Conservation (phyloP, 2,888 invertebrate genomes). For the Aporophyla nigra region DNA sequence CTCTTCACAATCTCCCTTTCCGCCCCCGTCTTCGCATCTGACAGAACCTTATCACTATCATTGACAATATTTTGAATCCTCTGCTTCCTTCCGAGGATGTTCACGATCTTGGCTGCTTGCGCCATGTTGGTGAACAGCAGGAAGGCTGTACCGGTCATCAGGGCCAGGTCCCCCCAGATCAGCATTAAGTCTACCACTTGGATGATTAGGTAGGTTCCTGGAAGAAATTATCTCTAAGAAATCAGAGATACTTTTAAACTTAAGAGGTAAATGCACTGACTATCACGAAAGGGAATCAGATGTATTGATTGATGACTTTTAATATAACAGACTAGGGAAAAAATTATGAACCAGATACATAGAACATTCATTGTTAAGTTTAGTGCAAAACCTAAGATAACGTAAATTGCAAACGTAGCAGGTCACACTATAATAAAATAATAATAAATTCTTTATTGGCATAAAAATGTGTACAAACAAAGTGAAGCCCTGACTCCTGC, state of each 20-base stretch:
- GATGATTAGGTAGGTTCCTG: slow-evolving; percentile 85
- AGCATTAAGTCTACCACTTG: slow-evolving; percentile 86
- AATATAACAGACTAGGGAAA: background rate
- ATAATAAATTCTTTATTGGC: too few species aligned
- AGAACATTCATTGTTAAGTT: background rate
- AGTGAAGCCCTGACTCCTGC: too few species aligned
- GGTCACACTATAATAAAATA: too few species aligned
- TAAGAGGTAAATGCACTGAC: background rate
- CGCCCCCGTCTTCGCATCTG: slow-evolving; percentile 65
- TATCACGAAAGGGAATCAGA: background rate
- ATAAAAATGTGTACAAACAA: too few species aligned
- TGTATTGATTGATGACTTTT: too few species aligned
- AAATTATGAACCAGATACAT: background rate
- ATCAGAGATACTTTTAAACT: background rate
- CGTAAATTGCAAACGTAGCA: background rate
- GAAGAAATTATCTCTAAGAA: slow-evolving; percentile 6
- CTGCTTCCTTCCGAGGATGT: slow-evolving; percentile 74
- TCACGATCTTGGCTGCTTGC: slow-evolving; percentile 83
- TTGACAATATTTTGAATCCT: slow-evolving; percentile 76
- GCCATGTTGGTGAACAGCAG: slow-evolving; percentile 87
- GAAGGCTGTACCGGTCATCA: slow-evolving; percentile 87
- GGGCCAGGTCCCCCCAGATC: slow-evolving; percentile 86
- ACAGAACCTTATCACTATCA: slow-evolving; percentile 74
- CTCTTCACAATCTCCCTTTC: slow-evolving; percentile 77
- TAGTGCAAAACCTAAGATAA: background rate